A percentile compares a stretch with the other conserved stretches of the same genome.
phyloP scores from a whole-genome alignment of 1,140 invertebrate genomes.

The Hetaerina americana region DNA sequence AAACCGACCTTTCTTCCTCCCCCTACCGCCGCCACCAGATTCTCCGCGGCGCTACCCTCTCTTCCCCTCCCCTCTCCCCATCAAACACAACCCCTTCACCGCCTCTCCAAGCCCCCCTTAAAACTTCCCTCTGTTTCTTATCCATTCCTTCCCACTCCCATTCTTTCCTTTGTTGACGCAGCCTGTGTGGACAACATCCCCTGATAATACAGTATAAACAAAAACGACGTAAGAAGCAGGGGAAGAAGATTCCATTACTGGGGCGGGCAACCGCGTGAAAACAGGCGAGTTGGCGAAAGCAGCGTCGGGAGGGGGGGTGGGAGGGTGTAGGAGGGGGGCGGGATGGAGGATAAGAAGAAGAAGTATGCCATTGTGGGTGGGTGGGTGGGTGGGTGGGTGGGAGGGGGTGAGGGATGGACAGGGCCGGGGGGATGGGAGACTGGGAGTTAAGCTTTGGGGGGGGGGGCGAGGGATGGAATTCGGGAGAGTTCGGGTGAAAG shows the following conservation, averaged over 20 bases:
- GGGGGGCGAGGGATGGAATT: background rate
- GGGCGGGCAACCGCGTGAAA: background rate
- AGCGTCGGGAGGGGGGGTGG: background rate
- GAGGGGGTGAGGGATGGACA: background rate
- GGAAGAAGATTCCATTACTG: background rate
- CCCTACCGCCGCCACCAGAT: too few relatives aligned
- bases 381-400: background rate
- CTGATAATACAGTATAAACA: background rate
- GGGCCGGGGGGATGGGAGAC: background rate
- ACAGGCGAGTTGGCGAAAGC: background rate
- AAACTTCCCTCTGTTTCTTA: background rate
- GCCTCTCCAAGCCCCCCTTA: background rate
- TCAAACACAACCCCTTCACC: background rate
- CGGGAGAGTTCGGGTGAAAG: background rate
- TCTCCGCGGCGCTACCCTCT: too few relatives aligned
- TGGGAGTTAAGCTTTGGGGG: too few relatives aligned
- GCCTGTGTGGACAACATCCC: background rate
- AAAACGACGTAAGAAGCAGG: background rate
- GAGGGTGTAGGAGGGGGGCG: background rate
- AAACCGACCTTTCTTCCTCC: too few relatives aligned
- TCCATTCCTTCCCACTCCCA: background rate
- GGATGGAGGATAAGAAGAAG: background rate
- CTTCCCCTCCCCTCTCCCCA: background rate
- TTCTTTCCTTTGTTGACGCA: background rate
- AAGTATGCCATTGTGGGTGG: background rate